Evolutionary conservation across 2,888 invertebrate genomes (phyloP), one percentile per base, ranked within the genome.

Genomic region (Drosophila pegasa): DNA sequence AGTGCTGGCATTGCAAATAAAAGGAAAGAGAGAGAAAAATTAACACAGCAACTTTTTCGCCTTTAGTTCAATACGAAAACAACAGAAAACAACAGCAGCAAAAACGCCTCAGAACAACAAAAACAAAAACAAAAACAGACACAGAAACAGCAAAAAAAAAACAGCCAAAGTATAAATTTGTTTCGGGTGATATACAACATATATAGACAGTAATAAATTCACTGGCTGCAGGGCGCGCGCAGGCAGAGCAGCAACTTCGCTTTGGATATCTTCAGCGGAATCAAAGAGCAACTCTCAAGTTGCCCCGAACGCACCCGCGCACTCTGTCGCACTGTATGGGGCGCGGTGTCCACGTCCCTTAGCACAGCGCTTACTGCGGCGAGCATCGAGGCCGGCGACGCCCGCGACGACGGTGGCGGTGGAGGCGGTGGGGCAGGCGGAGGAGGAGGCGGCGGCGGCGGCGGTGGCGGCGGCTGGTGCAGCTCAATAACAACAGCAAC

Each of bases 271-370:
- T 89, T 92, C 80, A 90, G 88, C 86, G 90, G 89, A 79, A 71
- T 92, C 68, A 91, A 89, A 89, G 91, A 90, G 91, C 92, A 92
- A 92, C 92, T 92, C 70, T 90, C 91, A 86, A 92, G 92, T 92
- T 92, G 92, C 92, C 91, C 91, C 72, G 90, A 91, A 83, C 91
- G 91, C 80, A 89, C 91, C 63, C 84, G 88, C 55, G 80, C 85
- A 69, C 85, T 91, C 72, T 91, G 91, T 74, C 90, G 91, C 77
- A 87, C 90, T 90, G 91, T 90, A 85, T 90, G 90, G 90, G 91
- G 90, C 74, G 89, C 90, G 61, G 89, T 90, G 41, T 88, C 89
- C 57, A 73, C 78, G 62, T 88, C 90, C 78, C 83, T 90, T 78
- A 89, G 88, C 85, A 88, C 88, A 86, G 88, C 90, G 82, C 88